Evolutionary conservation across 2,797 vertebrate species (phyloP), one percentile per base, ranked within the genome.

Genomic region (Melanotaenia pygmaea): DNA sequence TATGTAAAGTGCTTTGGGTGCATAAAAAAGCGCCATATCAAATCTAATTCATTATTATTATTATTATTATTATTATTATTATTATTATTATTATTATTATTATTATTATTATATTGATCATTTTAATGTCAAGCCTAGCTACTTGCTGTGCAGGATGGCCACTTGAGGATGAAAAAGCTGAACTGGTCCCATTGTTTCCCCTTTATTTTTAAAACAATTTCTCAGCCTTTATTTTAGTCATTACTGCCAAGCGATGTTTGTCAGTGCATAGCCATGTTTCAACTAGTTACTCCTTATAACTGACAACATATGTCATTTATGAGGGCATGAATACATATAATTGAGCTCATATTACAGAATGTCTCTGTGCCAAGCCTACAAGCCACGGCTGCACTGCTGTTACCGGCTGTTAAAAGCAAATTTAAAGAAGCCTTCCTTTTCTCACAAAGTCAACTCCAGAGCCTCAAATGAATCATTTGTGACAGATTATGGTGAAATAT

Each of bases 251-350:
- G 79, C 80, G 81, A 81, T 16, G 5, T 69, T 67, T 77, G 68
- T 79, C 76, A 67, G 32, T 78, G 71, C 62, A 72, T 57, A 77
- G 78, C 78, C 26, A 60, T 22, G 22, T 76, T 68, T 74, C 30
- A 61, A 75, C 75, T 45, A 64, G 76, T 78, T 76, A 60, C 73
- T 59, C 59, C 53, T 62, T 38, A 24, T 79, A 82, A 86, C 77
- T 79, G 76, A 86, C 69, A 83, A 70, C 84, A 86, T 72, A 68
- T 89, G 88, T 70, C 80, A 89, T 90, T 90, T 83, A 84, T 87
- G 74, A 76, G 69, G 75, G 68, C 70, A 82, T 77, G 70, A 65
- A 77, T 73, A 77, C 76, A 66, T 82, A 61, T 74, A 82, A 89
- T 78, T 79, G 82, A 78, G 79, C 70, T 89, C 83, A 80, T 62